Base-by-base conservation (phyloP, 2,888 invertebrate genomes). In the Agrochola circellaris region DNA sequence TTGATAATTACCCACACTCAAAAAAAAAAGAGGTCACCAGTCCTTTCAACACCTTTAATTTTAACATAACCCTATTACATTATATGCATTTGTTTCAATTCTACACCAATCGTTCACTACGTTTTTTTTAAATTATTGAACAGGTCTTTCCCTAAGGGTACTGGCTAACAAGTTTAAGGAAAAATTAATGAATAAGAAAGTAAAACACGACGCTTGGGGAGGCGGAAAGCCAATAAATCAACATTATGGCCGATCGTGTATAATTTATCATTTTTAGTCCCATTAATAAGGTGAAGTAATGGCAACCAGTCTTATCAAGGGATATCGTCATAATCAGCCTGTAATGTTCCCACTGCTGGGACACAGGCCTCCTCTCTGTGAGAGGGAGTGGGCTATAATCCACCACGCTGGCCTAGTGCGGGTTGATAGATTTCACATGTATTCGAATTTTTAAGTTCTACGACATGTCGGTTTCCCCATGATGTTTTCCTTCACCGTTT, bases 131-230 rank as follows among this genome's bases (percentile, higher is more conserved):
- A 68, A 77, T 83, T 62, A 56, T 66, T 23, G 15, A 34, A 51
- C 45, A 56, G 7, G 45, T 56, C 1, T 26, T 13, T 58, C 42
- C 61, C 67, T 34, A 17, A 77, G 48, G 56, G n/a, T 17, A 30
- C 20, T 68, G 45, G 9, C 45, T 62, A 79, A 71, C 42, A 51
- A 30, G 61, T 23, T 82, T 23, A 51, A 51, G 66, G 17, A n/a
- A 62, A 70, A 81, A 83, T 34, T 34, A 80, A 81, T 62, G 20
- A 72, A 64, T 30, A 58, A 38, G 2, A 67, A 54, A 71, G 71
- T 54, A 79, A 79, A 65, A 71, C 48, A 51, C 23, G 15, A 38
- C 15, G 51, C 30, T 48, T 20, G 34, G 30, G 30, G 61, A 61
- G 30, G 9, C 11, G 9, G 13, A 34, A 73, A 56, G 42, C 15